A percentile compares a stretch with the other conserved stretches of the same genome.
Evolutionary conservation across 2,797 vertebrate genomes (phyloP).

Genomic region (Triplophysa yarkandensis): DNA sequence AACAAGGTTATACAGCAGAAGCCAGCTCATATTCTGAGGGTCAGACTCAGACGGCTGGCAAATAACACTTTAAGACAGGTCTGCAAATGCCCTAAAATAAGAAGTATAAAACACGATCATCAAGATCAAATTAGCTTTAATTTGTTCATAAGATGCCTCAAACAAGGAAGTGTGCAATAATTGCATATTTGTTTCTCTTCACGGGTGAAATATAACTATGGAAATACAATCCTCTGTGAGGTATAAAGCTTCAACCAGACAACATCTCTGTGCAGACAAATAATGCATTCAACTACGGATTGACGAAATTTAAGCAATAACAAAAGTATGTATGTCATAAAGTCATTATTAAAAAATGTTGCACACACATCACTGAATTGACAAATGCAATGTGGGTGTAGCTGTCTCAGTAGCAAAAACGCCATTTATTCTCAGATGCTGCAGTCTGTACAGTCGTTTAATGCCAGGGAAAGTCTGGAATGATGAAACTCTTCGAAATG

Average conservation of each 20-base stretch:
- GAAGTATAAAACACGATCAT: constrained; percentile 11
- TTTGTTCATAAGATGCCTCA: neutral
- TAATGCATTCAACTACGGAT: neutral
- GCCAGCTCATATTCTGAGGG: constrained; percentile 57
- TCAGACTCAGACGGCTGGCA: constrained; percentile 17
- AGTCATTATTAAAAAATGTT: constrained; percentile 12
- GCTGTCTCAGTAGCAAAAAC: constrained; percentile 12
- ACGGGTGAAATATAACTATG: neutral
- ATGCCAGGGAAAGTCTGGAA: constrained; percentile 57
- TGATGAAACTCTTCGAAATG: constrained; percentile 76
- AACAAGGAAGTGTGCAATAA: neutral
- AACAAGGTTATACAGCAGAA: constrained; percentile 48
- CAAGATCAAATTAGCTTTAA: neutral
- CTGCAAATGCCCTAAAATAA: neutral
- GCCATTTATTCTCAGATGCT: constrained; percentile 53
- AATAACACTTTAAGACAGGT: constrained; percentile 5
- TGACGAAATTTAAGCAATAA: neutral
- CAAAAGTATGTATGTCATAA: constrained; percentile 1
- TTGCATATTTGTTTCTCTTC: neutral
- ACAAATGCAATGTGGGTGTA: neutral
- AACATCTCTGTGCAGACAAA: neutral
- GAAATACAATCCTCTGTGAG: neutral
- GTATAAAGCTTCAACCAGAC: neutral
- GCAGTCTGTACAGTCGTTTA: constrained; percentile 35
- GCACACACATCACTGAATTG: neutral